Percentiles rank a stretch among this genome's conserved stretches.
phyloP scores from a whole-genome alignment of 2,113 vertebrate species.

The Xenus cinereus region DNA sequence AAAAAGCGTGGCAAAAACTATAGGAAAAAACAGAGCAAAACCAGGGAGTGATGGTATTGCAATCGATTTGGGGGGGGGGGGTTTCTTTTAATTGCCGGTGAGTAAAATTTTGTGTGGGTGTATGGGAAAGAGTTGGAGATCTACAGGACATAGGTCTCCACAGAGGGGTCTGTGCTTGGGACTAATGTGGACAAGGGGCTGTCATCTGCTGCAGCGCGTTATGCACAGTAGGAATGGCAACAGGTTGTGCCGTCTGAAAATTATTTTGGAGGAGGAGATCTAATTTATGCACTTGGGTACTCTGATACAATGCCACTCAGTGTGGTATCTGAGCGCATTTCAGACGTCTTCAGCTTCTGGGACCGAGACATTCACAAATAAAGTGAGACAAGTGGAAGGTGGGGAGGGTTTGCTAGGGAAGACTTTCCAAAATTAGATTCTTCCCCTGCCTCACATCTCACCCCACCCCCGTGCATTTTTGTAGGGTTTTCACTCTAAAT shows the following conservation, averaged over 20 bases:
- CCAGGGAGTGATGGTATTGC: neutral
- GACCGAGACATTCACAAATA: neutral
- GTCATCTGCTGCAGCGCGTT: neutral
- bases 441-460: neutral
- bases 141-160: neutral
- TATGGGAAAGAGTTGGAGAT: neutral
- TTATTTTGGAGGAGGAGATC: neutral
- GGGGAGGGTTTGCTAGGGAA: neutral
- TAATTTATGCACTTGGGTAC: neutral
- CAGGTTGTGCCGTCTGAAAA: neutral
- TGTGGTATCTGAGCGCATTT: neutral
- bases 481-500: constrained; percentile 52
- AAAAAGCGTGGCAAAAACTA: neutral
- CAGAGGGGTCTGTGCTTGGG: neutral
- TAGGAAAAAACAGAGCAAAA: neutral
- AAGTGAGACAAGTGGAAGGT: constrained; percentile 23
- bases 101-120: neutral
- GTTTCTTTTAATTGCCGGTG: neutral
- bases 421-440: constrained; percentile 31
- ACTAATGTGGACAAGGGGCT: neutral
- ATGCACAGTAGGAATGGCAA: neutral
- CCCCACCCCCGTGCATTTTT: constrained; percentile 36
- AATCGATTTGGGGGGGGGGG: neutral
- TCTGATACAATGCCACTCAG: neutral
- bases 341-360: neutral